These are phyloP conservation scores for Cotesia glomerata DNA, from an alignment of 1,140 invertebrate genomes.

Conservation along the genomic window DNA sequence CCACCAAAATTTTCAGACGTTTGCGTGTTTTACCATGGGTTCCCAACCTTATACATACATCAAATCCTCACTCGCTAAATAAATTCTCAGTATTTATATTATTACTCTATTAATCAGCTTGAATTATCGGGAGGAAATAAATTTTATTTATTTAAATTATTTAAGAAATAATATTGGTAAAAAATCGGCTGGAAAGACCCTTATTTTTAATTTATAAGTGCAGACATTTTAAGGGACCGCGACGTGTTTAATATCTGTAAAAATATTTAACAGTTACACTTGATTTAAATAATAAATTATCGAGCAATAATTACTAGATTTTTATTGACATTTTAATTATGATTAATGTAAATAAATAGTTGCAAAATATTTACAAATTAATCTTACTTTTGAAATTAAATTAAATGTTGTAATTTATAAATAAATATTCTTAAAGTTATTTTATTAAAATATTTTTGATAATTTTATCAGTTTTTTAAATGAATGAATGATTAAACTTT, in stretches of 20 bases:
- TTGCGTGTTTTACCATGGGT: slow-evolving; percentile 41
- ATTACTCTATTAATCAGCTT: not conserved
- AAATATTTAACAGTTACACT: not conserved
- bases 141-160: not conserved
- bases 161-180: slow-evolving; percentile 15
- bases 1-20: slow-evolving; percentile 44
- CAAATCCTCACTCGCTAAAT: not conserved
- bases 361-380: too few relatives aligned
- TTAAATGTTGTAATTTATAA: too few relatives aligned
- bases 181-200: slow-evolving; percentile 42
- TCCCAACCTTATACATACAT: slow-evolving; percentile 27
- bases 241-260: not conserved
- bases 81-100: not conserved
- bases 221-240: slow-evolving; percentile 38
- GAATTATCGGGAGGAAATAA: not conserved
- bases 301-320: too few relatives aligned
- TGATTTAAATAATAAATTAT: not conserved
- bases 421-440: too few relatives aligned
- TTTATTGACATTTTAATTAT: too few relatives aligned
- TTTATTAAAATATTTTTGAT: too few relatives aligned
- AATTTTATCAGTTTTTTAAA: too few relatives aligned
- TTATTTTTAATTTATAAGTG: slow-evolving; percentile 48
- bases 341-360: too few relatives aligned
- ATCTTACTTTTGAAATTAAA: too few relatives aligned
- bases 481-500: too few relatives aligned